These are phyloP conservation scores for Diplogasteroides magnus DNA, from an alignment of 1,140 invertebrate genomes.

Conservation along the genomic window DNA sequence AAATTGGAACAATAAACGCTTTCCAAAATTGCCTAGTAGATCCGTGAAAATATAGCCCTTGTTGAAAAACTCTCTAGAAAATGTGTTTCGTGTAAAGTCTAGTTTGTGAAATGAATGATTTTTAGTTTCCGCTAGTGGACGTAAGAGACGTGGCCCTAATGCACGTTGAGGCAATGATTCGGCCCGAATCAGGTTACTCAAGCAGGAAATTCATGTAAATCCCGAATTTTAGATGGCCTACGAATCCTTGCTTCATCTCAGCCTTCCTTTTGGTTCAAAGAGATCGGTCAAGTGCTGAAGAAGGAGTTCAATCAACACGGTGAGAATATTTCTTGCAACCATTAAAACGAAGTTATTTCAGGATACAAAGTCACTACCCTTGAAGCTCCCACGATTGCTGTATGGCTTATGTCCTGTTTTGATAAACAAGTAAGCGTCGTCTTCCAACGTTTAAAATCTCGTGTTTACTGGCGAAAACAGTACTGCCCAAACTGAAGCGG, in stretches of 20 bases:
- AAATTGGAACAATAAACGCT: too few relatives aligned
- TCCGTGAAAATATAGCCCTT: too few relatives aligned
- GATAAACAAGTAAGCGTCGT: not conserved
- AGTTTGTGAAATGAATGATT: too few relatives aligned
- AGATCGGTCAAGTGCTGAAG: not conserved
- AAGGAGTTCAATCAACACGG: not conserved
- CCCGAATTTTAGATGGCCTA: not conserved
- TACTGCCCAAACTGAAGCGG: too few relatives aligned
- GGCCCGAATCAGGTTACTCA: slow-evolving; percentile 59
- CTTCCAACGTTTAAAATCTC: too few relatives aligned
- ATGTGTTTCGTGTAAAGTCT: too few relatives aligned
- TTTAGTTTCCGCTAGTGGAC: slow-evolving; percentile 60
- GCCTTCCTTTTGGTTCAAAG: not conserved
- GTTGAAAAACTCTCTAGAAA: too few relatives aligned
- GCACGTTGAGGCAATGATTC: slow-evolving; percentile 61
- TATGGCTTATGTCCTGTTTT: not conserved
- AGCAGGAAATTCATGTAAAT: too few relatives aligned
- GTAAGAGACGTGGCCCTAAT: slow-evolving; percentile 63
- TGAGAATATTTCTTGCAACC: slow-evolving; percentile 9
- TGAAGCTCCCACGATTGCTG: not conserved
- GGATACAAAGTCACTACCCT: not conserved
- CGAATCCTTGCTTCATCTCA: not conserved
- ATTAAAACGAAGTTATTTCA: too few relatives aligned
- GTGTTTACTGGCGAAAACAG: too few relatives aligned
- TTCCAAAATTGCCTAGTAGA: too few relatives aligned